These are phyloP conservation scores for Naso thynnoides DNA, from an alignment of 2,797 vertebrate species.

Conservation along the genomic window DNA sequence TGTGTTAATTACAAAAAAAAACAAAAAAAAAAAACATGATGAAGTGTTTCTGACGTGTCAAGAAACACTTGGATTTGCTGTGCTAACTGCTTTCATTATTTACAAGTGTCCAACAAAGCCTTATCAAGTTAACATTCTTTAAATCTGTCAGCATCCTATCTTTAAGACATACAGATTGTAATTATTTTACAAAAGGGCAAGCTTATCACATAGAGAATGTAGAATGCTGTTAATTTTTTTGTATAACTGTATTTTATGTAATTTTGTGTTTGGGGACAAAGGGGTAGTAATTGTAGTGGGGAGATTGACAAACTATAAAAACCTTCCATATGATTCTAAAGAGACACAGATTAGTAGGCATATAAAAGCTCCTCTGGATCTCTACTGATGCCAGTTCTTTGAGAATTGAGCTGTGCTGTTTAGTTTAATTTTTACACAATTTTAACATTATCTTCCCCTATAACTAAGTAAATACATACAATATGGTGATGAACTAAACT, in stretches of 20 bases:
- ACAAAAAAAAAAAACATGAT: too few species aligned
- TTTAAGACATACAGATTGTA: constrained; percentile 41
- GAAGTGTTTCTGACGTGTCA: too few species aligned
- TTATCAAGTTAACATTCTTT: constrained; percentile 50
- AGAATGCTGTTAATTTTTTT: constrained; percentile 37
- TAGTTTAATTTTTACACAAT: not conserved
- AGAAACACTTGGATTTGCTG: constrained; percentile 21
- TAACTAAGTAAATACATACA: not conserved
- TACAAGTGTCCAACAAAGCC: constrained; percentile 60
- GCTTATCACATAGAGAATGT: constrained; percentile 16
- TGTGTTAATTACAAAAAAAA: constrained; percentile 19
- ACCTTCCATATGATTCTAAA: not conserved
- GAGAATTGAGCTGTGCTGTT: not conserved
- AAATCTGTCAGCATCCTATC: constrained; percentile 26
- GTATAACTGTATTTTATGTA: constrained; percentile 12
- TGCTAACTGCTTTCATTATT: too few species aligned
- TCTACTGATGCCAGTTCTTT: not conserved
- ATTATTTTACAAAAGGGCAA: constrained; percentile 36
- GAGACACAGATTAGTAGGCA: too few species aligned
- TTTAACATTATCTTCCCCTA: not conserved
- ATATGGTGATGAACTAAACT: not conserved
- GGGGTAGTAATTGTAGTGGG: not conserved
- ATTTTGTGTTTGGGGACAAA: not conserved
- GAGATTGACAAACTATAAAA: not conserved
- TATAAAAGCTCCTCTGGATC: too few species aligned